These are phyloP conservation scores for Abrostola triplasia DNA, from an alignment of 2,888 invertebrate genomes.

Conservation along the genomic window DNA sequence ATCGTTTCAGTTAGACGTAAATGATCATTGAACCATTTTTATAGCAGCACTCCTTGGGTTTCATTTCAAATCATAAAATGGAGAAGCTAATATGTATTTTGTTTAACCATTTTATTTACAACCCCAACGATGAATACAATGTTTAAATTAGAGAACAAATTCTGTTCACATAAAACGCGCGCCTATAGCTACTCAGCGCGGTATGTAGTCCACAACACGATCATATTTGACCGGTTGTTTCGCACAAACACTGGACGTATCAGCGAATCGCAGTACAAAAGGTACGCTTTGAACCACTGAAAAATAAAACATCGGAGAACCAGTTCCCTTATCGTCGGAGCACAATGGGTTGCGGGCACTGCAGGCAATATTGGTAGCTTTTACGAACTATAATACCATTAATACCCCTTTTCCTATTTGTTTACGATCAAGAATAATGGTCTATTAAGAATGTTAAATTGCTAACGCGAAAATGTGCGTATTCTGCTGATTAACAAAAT, in stretches of 20 bases:
- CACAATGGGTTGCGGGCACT: slow-evolving; percentile 64
- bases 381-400: slow-evolving; percentile 71
- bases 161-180: slow-evolving; percentile 42
- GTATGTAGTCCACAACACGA: slow-evolving; percentile 32
- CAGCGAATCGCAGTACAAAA: slow-evolving; percentile 60
- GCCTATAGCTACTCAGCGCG: slow-evolving; percentile 8
- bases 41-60: slow-evolving; percentile 9
- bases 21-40: slow-evolving; percentile 13
- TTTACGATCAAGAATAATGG: slow-evolving; percentile 69
- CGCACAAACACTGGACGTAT: slow-evolving; percentile 48
- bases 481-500: slow-evolving; percentile 65
- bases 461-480: slow-evolving; percentile 62
- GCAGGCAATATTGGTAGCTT: slow-evolving; percentile 58
- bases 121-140: slow-evolving; percentile 35
- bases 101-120: slow-evolving; percentile 19
- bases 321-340: slow-evolving; percentile 68
- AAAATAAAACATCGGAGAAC: slow-evolving; percentile 66
- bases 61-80: slow-evolving; percentile 24
- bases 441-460: slow-evolving; percentile 74
- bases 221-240: slow-evolving; percentile 52
- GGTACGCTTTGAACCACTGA: slow-evolving; percentile 60
- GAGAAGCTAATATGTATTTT: slow-evolving; percentile 14
- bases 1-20: not conserved
- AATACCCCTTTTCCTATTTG: slow-evolving; percentile 76
- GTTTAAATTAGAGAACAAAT: slow-evolving; percentile 54